Conservation (phyloP, 2,113 vertebrate genomes). For the Hylia prasina region DNA sequence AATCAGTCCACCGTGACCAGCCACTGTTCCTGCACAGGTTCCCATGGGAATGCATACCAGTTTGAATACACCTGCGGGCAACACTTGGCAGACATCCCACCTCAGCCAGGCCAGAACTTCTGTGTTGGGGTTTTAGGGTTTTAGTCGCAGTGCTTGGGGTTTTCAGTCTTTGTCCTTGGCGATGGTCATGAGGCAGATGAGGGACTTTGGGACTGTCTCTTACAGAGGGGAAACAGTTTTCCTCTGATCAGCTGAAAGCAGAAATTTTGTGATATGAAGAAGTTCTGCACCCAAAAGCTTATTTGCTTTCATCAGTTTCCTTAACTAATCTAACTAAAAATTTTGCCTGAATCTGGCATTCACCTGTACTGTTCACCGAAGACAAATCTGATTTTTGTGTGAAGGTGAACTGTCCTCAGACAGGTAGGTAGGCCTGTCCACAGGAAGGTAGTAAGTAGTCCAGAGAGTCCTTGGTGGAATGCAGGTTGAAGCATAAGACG, state of each 20-base stretch:
- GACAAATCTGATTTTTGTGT: not conserved
- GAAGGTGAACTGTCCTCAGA: not conserved
- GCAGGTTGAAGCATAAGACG: rapidly evolving
- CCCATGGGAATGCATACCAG: too few species aligned
- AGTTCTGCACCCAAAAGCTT: not conserved
- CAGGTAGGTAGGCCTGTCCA: not conserved
- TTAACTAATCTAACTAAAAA: not conserved
- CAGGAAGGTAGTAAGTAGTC: not conserved
- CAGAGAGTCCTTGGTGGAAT: not conserved
- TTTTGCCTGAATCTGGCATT: not conserved
- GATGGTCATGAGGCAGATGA: too few species aligned
- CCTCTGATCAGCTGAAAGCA: not conserved
- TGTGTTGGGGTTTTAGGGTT: too few species aligned
- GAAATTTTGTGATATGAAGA: rapidly evolving
- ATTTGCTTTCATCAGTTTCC: not conserved
- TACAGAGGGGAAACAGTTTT: not conserved
- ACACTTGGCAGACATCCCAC: too few species aligned
- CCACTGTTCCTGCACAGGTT: too few species aligned
- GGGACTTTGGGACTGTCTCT: too few species aligned
- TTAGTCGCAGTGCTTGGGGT: too few species aligned
- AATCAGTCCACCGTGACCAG: too few species aligned
- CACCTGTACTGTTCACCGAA: not conserved
- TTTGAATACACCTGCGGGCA: too few species aligned
- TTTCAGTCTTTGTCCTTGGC: too few species aligned
- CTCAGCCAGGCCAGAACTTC: too few species aligned